phyloP scores from a whole-genome alignment of 2,113 vertebrate species.

The Thinocorus orbignyianus region DNA sequence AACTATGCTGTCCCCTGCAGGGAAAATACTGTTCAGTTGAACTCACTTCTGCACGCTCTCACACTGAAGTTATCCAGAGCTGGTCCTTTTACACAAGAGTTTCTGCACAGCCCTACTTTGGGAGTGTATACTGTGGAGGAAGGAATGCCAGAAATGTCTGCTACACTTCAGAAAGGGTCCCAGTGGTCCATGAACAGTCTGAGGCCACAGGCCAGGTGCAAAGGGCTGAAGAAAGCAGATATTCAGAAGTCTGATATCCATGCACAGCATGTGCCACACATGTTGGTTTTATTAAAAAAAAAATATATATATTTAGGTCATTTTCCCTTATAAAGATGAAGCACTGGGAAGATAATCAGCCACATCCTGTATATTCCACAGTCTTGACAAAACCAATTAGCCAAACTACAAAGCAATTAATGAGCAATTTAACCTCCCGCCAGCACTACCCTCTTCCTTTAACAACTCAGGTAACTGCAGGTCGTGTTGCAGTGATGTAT shows the following conservation, averaged over 20 bases:
- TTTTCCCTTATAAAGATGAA: background rate
- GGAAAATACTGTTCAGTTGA: background rate
- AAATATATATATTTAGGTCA: background rate
- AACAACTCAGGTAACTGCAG: background rate
- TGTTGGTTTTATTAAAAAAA: background rate
- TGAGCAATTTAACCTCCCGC: background rate
- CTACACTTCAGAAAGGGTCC: background rate
- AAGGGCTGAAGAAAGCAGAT: background rate
- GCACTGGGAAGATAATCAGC: background rate
- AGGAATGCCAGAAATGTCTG: conserved; percentile 28
- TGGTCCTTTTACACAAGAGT: background rate
- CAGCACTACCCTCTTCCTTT: background rate
- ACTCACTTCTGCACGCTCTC: background rate
- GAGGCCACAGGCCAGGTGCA: background rate
- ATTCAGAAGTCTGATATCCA: background rate
- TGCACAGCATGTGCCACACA: background rate
- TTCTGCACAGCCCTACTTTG: background rate
- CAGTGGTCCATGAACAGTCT: background rate
- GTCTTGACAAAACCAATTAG: conserved; percentile 1
- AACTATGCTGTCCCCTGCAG: background rate
- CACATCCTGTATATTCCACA: background rate
- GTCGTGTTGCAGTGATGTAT: background rate
- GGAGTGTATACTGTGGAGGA: background rate
- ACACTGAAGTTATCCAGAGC: background rate
- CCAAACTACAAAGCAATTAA: conserved; percentile 18